Conservation (phyloP, 2,113 vertebrate species). For the Strigops habroptila region DNA sequence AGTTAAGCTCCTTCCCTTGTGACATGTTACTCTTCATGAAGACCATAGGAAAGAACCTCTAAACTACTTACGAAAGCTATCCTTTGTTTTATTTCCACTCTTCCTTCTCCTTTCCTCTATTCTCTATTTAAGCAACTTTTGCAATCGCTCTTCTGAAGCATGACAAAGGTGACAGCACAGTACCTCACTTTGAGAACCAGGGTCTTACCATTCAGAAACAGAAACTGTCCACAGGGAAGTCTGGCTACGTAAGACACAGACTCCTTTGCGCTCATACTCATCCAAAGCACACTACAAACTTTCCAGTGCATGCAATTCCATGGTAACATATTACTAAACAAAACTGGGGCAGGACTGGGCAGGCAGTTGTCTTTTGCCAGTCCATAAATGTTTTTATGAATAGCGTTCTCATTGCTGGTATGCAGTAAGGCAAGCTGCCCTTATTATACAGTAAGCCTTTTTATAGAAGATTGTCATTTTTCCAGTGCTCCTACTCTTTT, state of each 20-base stretch:
- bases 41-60: not conserved
- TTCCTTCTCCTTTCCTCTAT: conserved; percentile 13
- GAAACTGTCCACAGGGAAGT: not conserved
- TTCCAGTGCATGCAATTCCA: not conserved
- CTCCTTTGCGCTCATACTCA: not conserved
- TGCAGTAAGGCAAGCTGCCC: not conserved
- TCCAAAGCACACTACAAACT: not conserved
- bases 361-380: not conserved
- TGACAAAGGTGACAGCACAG: conserved; percentile 18
- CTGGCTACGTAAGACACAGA: fast-evolving
- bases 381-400: not conserved
- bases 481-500: conserved; percentile 8
- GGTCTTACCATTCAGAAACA: not conserved
- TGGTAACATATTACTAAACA: not conserved
- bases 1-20: not conserved
- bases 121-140: conserved; percentile 17
- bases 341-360: not conserved
- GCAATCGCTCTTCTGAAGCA: not conserved
- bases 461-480: conserved; percentile 14
- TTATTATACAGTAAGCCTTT: conserved; percentile 9
- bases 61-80: not conserved
- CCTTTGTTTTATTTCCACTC: conserved; percentile 14
- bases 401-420: not conserved
- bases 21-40: not conserved
- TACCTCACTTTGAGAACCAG: not conserved